Conservation (phyloP, 1,140 invertebrate species). For the Eupristina koningsbergeri region DNA sequence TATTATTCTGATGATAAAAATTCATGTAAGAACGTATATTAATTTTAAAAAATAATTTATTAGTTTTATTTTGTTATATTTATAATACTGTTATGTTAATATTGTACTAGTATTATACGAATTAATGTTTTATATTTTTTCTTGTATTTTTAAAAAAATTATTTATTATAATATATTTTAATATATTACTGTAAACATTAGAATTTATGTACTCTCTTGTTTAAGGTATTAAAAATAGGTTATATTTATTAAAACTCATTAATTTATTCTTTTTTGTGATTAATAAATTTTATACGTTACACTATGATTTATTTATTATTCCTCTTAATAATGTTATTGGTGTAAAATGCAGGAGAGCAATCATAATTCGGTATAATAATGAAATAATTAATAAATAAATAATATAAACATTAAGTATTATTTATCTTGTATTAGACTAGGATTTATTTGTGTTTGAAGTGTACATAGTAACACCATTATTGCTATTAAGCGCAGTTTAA, state of each 20-base stretch:
- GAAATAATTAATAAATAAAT: not conserved
- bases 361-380: not conserved
- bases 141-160: not conserved
- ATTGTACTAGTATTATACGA: not conserved
- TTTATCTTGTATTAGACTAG: constrained; percentile 65
- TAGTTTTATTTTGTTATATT: too few relatives aligned
- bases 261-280: constrained; percentile 4
- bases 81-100: too few relatives aligned
- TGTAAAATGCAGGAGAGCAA: not conserved
- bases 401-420: constrained; percentile 14
- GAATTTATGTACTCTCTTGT: not conserved
- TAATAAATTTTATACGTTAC: not conserved
- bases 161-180: not conserved
- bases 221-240: not conserved
- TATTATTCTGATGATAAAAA: too few relatives aligned
- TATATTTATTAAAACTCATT: constrained; percentile 2
- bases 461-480: constrained; percentile 69
- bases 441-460: constrained; percentile 70
- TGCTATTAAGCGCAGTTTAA: constrained; percentile 62
- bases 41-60: too few relatives aligned
- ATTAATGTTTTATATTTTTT: not conserved
- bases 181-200: not conserved
- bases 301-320: not conserved
- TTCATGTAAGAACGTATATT: too few relatives aligned
- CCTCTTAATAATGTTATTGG: not conserved